Conservation (phyloP, 2,113 vertebrate genomes). For the Tragelaphus buxtoni region DNA sequence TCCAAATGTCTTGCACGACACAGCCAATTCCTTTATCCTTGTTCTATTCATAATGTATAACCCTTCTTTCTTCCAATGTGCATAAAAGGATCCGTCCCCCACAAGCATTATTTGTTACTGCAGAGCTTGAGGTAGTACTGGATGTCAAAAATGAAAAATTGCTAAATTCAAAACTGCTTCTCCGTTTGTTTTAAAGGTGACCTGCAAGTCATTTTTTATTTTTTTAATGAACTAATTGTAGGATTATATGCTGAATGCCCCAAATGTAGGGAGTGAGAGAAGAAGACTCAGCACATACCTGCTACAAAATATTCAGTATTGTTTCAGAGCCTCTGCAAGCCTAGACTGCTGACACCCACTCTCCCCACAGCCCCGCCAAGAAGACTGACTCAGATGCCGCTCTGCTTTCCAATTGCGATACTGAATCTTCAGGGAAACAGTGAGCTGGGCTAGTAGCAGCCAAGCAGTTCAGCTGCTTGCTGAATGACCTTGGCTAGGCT, state of each 20-base stretch:
- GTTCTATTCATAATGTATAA: slow-evolving; percentile 69
- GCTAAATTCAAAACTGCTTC: slow-evolving; percentile 76
- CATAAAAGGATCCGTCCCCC: slow-evolving; percentile 20
- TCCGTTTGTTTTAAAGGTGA: slow-evolving; percentile 76
- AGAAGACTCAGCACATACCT: slow-evolving; percentile 69
- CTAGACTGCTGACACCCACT: slow-evolving; percentile 61
- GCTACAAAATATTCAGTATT: slow-evolving; percentile 59
- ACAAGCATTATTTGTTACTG: slow-evolving; percentile 70
- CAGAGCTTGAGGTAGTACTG: slow-evolving; percentile 62
- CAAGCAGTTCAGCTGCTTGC: background rate
- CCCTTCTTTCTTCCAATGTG: slow-evolving; percentile 56
- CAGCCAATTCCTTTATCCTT: slow-evolving; percentile 64
- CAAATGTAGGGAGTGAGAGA: slow-evolving; percentile 60
- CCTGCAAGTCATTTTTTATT: slow-evolving; percentile 57
- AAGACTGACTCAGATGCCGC: background rate
- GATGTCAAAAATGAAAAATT: slow-evolving; percentile 76
- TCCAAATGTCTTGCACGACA: slow-evolving; percentile 60
- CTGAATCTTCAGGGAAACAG: background rate
- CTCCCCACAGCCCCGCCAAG: background rate
- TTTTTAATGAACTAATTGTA: slow-evolving; percentile 76
- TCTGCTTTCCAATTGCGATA: background rate
- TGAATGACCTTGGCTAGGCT: background rate
- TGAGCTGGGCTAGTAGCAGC: background rate
- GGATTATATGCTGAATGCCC: slow-evolving; percentile 73
- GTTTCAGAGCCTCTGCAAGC: slow-evolving; percentile 31